These are phyloP conservation scores for Triplophysa bombifrons DNA, from an alignment of 2,797 vertebrate genomes.

Conservation along the genomic window DNA sequence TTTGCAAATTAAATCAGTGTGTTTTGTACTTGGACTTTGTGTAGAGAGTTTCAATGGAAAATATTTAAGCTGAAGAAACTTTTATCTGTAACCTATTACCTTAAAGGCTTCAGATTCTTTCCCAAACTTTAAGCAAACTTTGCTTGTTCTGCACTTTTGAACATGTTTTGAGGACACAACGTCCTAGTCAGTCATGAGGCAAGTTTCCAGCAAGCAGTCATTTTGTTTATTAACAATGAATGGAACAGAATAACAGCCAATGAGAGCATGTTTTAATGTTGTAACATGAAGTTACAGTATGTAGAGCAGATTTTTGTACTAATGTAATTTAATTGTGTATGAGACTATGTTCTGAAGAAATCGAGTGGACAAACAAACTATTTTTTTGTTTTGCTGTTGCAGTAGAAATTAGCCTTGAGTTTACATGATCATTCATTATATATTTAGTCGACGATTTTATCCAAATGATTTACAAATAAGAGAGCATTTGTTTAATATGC, in stretches of 20 bases:
- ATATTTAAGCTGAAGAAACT: background rate
- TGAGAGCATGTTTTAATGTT: too few relatives aligned
- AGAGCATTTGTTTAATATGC: too few relatives aligned
- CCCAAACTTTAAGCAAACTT: background rate
- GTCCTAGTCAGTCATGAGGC: background rate
- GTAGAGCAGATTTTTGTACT: background rate
- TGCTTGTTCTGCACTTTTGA: background rate
- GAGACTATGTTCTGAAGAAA: background rate
- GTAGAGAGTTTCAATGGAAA: slow-evolving; percentile 7
- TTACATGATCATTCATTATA: too few relatives aligned
- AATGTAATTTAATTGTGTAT: background rate
- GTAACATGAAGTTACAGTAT: too few relatives aligned
- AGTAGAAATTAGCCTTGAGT: too few relatives aligned
- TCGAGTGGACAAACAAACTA: background rate
- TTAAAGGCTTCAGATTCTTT: background rate
- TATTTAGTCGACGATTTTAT: too few relatives aligned
- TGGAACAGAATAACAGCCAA: too few relatives aligned
- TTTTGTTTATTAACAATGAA: background rate
- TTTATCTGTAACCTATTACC: background rate
- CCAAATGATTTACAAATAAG: too few relatives aligned
- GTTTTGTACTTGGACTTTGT: background rate
- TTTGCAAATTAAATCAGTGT: slow-evolving; percentile 7
- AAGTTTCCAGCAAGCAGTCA: background rate
- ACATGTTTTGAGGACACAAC: background rate
- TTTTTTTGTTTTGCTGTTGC: background rate